A percentile compares a stretch with the other conserved stretches of the same genome.
Conservation (phyloP, 2,888 invertebrate genomes). For the Cheilosia pagana region DNA sequence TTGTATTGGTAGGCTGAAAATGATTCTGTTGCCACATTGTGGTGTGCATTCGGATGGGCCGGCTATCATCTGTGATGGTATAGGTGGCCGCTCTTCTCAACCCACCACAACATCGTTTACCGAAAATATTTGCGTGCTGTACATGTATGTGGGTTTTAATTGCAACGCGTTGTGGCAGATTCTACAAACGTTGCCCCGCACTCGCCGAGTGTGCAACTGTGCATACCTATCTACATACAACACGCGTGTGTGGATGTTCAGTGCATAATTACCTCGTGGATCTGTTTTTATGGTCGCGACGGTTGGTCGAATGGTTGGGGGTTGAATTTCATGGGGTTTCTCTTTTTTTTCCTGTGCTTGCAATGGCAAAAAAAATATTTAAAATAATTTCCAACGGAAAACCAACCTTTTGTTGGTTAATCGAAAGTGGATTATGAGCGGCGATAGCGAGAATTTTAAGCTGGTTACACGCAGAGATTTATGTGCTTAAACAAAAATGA, state of each 20-base stretch:
- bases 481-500: conserved; percentile 46
- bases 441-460: conserved; percentile 44
- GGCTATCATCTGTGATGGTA: not conserved
- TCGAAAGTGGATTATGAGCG: conserved; percentile 65
- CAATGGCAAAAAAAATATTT: conserved; percentile 56
- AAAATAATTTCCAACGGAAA: conserved; percentile 56
- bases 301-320: not conserved
- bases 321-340: not conserved
- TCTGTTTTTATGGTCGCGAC: conserved; percentile 31
- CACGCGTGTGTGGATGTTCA: conserved; percentile 4
- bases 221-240: not conserved
- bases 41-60: conserved; percentile 29
- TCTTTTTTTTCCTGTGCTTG: conserved; percentile 4
- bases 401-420: conserved; percentile 59
- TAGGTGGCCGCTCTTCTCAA: conserved; percentile 7
- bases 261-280: conserved; percentile 64
- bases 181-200: conserved; percentile 40
- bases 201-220: no score
- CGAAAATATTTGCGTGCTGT: conserved; percentile 72
- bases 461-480: conserved; percentile 49
- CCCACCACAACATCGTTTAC: conserved; percentile 61
- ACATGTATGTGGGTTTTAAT: conserved; percentile 68
- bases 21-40: conserved; percentile 69
- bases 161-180: conserved; percentile 68
- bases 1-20: conserved; percentile 58